These are phyloP conservation scores for Drosophila ambigua DNA, from an alignment of 1,140 invertebrate genomes.

Conservation along the genomic window DNA sequence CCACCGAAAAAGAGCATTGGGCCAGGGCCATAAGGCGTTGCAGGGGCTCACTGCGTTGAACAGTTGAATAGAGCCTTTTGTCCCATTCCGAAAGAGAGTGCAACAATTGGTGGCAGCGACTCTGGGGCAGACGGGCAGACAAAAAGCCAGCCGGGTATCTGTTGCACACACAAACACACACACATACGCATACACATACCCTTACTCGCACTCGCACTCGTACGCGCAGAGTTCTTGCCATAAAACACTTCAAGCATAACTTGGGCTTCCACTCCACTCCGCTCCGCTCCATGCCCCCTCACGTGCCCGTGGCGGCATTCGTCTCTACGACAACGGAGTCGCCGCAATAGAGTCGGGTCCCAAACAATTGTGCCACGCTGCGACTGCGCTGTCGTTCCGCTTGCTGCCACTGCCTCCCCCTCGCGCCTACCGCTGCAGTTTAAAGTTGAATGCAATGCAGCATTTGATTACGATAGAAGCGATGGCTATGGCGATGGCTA, in stretches of 20 bases:
- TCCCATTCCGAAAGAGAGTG: slow-evolving; percentile 37
- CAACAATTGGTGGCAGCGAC: slow-evolving; percentile 64
- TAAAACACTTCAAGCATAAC: slow-evolving; percentile 77
- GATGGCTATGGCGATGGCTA: background rate
- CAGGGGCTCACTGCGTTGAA: slow-evolving; percentile 3
- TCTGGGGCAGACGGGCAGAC: background rate
- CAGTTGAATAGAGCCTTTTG: slow-evolving; percentile 24
- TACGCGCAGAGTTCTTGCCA: slow-evolving; percentile 41
- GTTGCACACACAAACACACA: slow-evolving; percentile 36
- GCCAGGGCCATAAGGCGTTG: slow-evolving; percentile 16
- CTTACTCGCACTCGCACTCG: slow-evolving; percentile 4
- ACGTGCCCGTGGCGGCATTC: slow-evolving; percentile 3
- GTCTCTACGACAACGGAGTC: slow-evolving; percentile 58
- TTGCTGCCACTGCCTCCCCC: slow-evolving; percentile 25
- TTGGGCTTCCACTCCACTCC: slow-evolving; percentile 34
- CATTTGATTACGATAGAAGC: slow-evolving; percentile 38
- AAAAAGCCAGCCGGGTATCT: slow-evolving; percentile 42
- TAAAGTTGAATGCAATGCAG: slow-evolving; percentile 59
- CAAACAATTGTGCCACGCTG: slow-evolving; percentile 63
- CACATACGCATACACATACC: background rate
- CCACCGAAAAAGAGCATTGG: slow-evolving; percentile 37
- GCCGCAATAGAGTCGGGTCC: slow-evolving; percentile 6
- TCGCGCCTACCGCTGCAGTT: slow-evolving; percentile 45
- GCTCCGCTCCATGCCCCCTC: no score
- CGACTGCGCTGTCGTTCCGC: slow-evolving; percentile 57